Base-by-base conservation (phyloP, 1,140 invertebrate genomes). In the Eueides isabella region DNA sequence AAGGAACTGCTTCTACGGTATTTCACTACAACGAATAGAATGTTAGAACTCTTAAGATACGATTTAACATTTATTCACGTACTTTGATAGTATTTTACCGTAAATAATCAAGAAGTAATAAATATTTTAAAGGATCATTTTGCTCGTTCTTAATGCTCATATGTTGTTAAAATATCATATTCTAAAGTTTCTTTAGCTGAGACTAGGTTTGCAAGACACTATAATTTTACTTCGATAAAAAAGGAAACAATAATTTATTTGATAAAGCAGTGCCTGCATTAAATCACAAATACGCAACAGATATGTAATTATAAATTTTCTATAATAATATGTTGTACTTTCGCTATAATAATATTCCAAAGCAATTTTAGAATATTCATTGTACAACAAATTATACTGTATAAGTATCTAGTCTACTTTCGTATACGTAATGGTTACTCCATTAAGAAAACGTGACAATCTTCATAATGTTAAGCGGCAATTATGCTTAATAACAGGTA, bases 91-190 rank as follows among this genome's bases (percentile, higher is more conserved):
- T n/a, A 44, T 19, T 44, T 19, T 2, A 19, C 14, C 19, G 6
- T 19, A 19, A 44, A 7, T 44, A 16, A n/a, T 9, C 0, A n/a
- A 44, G 7, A 44, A 44, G 19, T 44, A 19, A 19, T 19, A 19
- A n/a, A 44, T 38, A 38, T 38, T 38, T 38, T 66, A 67, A 66
- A 65, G 31, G 28, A 61, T 9, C 11, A 44, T 16, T 61, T 61
- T 23, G 28, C 28, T 16, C 7, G 7, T 61, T 26, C 4, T 5
- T 16, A 38, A 4, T 16, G 12, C n/a, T 12, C 12, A 1, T 38
- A 38, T 38, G 35, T 14, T 38, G 35, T 4, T 16, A 38, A 38
- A 35, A 35, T 14, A 35, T 14, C 11, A 14, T 5, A 38, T 38
- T 38, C 1, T 38, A 38, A 14, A 2, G 11, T 38, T 38, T 14